Evolutionary conservation across 1,140 invertebrate species (phyloP).

Genomic region (Microvelia longipes): DNA sequence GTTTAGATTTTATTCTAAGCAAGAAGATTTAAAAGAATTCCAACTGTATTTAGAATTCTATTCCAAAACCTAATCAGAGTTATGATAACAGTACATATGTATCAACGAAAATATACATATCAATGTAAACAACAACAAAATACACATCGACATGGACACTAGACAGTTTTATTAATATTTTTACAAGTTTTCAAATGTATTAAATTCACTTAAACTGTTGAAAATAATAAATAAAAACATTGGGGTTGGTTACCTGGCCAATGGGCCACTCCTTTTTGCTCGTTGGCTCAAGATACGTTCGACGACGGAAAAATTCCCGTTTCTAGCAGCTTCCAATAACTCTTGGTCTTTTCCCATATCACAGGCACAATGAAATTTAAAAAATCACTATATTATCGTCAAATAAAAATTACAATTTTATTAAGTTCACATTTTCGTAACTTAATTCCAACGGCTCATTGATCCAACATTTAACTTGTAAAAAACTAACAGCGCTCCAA

Average conservation of each 20-base stretch:
- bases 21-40: no score
- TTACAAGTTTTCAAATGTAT: no score
- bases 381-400: slow-evolving; percentile 10
- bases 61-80: no score
- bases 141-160: no score
- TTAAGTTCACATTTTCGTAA: slow-evolving; percentile 42
- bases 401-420: slow-evolving; percentile 22
- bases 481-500: slow-evolving; percentile 22
- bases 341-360: slow-evolving; percentile 91
- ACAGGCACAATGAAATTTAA: slow-evolving; percentile 29
- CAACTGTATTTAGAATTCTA: no score
- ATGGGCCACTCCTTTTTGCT: slow-evolving; percentile 78
- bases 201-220: no score
- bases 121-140: no score
- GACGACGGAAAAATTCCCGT: slow-evolving; percentile 71
- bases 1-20: no score
- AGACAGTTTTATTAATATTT: no score
- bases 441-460: slow-evolving; percentile 50
- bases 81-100: no score
- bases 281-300: slow-evolving; percentile 80
- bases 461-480: slow-evolving; percentile 56
- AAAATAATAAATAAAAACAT: no score
- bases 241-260: slow-evolving; percentile 62
- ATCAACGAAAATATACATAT: no score
- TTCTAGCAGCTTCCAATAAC: slow-evolving; percentile 83